These are phyloP conservation scores for Platerodrilus igneus DNA, from an alignment of 2,888 invertebrate genomes.

Conservation along the genomic window DNA sequence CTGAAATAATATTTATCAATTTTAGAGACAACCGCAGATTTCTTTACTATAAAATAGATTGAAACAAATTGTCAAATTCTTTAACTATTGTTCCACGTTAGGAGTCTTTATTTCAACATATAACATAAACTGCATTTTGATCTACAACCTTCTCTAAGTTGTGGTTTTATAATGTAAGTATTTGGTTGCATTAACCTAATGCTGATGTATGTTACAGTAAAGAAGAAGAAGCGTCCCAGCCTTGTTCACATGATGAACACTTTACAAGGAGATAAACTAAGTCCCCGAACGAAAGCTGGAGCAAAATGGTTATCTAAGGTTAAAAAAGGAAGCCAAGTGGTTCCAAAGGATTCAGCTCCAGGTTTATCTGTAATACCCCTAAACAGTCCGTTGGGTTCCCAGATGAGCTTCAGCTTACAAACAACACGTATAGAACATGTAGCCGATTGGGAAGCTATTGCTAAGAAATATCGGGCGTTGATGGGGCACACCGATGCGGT, in stretches of 20 bases:
- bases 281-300: constrained; percentile 80
- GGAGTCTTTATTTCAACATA: no score
- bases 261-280: constrained; percentile 62
- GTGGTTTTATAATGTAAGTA: no score
- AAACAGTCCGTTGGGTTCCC: constrained; percentile 80
- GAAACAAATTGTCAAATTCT: no score
- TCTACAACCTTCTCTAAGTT: no score
- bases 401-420: constrained; percentile 72
- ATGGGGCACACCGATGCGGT: constrained; percentile 60
- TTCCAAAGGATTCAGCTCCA: constrained; percentile 73
- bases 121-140: no score
- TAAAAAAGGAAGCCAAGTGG: constrained; percentile 73
- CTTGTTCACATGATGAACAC: constrained; percentile 79
- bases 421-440: constrained; percentile 81
- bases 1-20: no score
- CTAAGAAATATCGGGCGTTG: constrained; percentile 80
- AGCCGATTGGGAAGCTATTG: constrained; percentile 86
- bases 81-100: no score
- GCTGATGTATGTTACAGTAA: constrained; percentile 36
- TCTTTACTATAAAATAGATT: no score
- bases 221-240: constrained; percentile 66
- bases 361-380: constrained; percentile 75
- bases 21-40: no score
- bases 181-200: not conserved
- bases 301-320: constrained; percentile 86